A percentile compares a stretch with the other conserved stretches of the same genome.
phyloP scores from a whole-genome alignment of 2,113 vertebrate genomes.

The Reinhardtius hippoglossoides region DNA sequence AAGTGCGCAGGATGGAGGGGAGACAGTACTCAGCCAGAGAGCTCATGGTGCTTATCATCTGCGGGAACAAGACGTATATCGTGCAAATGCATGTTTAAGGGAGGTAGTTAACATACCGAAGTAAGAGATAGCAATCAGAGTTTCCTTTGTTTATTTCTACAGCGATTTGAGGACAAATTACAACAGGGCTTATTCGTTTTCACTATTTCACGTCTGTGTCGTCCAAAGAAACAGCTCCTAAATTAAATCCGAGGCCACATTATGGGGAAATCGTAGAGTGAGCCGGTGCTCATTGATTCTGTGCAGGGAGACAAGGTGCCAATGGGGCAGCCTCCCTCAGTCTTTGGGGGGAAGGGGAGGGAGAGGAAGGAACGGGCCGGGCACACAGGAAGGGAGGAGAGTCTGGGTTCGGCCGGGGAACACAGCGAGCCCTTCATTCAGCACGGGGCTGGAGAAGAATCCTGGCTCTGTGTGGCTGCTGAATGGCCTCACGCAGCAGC shows the following conservation, averaged over 20 bases:
- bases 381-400: constrained; percentile 95
- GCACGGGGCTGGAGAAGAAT: constrained; percentile 89
- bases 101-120: constrained; percentile 51
- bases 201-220: background rate
- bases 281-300: constrained; percentile 25
- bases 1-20: constrained; percentile 94
- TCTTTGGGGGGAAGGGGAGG: constrained; percentile 36
- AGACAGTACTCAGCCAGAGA: constrained; percentile 97
- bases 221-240: background rate
- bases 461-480: constrained; percentile 88
- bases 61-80: constrained; percentile 42
- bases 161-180: constrained; percentile 14
- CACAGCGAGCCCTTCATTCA: constrained; percentile 90
- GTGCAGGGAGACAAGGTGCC: constrained; percentile 36
- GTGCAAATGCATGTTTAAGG: constrained; percentile 41
- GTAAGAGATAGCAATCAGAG: constrained; percentile 44
- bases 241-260: background rate
- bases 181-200: background rate
- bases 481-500: constrained; percentile 82
- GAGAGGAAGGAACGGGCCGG: constrained; percentile 89
- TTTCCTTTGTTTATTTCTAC: constrained; percentile 65
- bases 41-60: constrained; percentile 98
- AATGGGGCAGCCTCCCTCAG: constrained; percentile 48
- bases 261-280: background rate
- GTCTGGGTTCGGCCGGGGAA: constrained; percentile 82